A percentile compares a stretch with the other conserved stretches of the same genome.
Evolutionary conservation across 2,888 invertebrate genomes (phyloP).

Genomic region (Nymphalis c-album): DNA sequence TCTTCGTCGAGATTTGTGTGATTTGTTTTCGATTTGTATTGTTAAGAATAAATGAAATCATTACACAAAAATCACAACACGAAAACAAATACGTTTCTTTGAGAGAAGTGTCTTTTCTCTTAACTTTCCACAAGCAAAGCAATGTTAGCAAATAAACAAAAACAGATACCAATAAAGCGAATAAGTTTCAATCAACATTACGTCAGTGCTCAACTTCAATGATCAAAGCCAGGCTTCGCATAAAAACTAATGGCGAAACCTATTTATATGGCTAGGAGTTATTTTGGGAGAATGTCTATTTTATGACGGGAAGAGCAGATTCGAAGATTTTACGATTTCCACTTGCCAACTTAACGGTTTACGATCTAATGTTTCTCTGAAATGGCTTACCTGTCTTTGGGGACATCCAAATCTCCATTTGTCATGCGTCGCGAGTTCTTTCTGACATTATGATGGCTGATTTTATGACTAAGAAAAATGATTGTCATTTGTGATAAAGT

Average conservation of each 20-base stretch:
- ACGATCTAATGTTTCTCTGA: conserved; percentile 37
- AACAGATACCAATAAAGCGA: conserved; percentile 11
- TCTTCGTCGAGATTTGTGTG: no score
- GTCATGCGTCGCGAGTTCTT: conserved; percentile 16
- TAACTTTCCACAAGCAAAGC: no score
- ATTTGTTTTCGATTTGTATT: no score
- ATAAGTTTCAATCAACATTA: conserved; percentile 19
- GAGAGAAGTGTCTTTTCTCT: no score
- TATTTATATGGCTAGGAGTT: conserved; percentile 43
- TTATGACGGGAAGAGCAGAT: conserved; percentile 46
- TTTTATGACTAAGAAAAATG: conserved; percentile 15
- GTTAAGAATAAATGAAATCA: no score
- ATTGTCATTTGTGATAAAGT: conserved; percentile 4
- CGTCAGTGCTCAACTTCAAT: conserved; percentile 13
- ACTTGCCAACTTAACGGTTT: conserved; percentile 44
- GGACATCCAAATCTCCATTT: conserved; percentile 29
- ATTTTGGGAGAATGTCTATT: conserved; percentile 44
- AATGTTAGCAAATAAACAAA: background rate
- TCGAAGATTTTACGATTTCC: conserved; percentile 45
- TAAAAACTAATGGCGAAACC: conserved; percentile 37
- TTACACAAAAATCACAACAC: no score
- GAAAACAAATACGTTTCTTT: no score
- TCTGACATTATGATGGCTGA: conserved; percentile 9
- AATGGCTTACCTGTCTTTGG: conserved; percentile 29
- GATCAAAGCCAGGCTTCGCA: conserved; percentile 24